Conservation (phyloP, 2,888 invertebrate species). For the Ellobium chinense region DNA sequence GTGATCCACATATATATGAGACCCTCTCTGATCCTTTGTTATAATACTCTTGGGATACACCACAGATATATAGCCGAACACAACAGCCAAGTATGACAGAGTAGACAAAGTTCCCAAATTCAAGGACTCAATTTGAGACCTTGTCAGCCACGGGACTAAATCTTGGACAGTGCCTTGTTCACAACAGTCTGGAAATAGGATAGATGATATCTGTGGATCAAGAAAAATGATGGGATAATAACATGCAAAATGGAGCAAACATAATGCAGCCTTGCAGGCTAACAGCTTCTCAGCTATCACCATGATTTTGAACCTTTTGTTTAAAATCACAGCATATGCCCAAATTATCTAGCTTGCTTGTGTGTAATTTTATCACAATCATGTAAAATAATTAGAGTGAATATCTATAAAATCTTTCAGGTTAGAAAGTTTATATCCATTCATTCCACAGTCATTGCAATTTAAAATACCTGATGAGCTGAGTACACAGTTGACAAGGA, state of each 20-base stretch:
- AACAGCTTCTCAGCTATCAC: no score
- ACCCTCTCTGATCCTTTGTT: conserved; percentile 20
- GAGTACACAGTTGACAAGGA: conserved; percentile 24
- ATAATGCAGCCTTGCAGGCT: no score
- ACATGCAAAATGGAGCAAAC: no score
- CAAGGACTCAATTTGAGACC: background rate
- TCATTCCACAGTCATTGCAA: no score
- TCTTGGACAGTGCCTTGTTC: background rate
- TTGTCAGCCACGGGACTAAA: conserved; percentile 11
- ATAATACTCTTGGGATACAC: background rate
- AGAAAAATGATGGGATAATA: no score
- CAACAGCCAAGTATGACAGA: conserved; percentile 28
- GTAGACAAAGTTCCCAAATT: conserved; percentile 16
- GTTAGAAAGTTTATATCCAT: no score
- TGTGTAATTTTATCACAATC: no score
- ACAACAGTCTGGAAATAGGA: conserved; percentile 4
- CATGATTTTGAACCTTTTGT: no score
- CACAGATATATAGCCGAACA: conserved; percentile 40
- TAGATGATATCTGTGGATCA: conserved; percentile 27
- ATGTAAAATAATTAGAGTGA: no score
- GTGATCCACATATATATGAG: conserved; percentile 50
- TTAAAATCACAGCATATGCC: no score
- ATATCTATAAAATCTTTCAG: no score
- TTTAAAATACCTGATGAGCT: conserved; percentile 39
- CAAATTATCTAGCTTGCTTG: no score